Evolutionary conservation across 2,888 invertebrate genomes (phyloP).

Genomic region (Erebia ligea): DNA sequence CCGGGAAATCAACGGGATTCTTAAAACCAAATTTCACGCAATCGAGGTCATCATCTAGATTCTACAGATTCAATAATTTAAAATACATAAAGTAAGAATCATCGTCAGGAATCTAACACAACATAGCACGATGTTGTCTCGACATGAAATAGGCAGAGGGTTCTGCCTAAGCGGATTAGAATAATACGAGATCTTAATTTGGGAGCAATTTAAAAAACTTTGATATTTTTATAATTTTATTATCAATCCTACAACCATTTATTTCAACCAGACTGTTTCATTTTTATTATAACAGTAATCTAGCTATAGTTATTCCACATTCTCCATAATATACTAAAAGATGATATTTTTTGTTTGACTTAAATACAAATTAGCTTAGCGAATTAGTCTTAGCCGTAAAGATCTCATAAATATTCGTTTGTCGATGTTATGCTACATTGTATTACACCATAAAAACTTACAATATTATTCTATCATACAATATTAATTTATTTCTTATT

Average conservation of each 20-base stretch:
- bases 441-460: slow-evolving; percentile 26
- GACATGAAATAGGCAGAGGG: too few relatives aligned
- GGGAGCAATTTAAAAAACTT: background rate
- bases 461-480: slow-evolving; percentile 34
- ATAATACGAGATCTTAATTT: background rate
- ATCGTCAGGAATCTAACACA: too few relatives aligned
- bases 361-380: slow-evolving; percentile 27
- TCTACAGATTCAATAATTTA: too few relatives aligned
- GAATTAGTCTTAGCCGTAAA: slow-evolving; percentile 33
- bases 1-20: too few relatives aligned
- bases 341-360: slow-evolving; percentile 38
- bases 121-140: too few relatives aligned
- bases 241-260: slow-evolving; percentile 70
- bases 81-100: too few relatives aligned
- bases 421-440: slow-evolving; percentile 32
- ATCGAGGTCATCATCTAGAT: too few relatives aligned
- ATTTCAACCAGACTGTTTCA: slow-evolving; percentile 61
- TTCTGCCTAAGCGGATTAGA: too few relatives aligned
- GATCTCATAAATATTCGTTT: slow-evolving; percentile 59
- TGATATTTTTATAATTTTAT: slow-evolving; percentile 64
- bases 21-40: too few relatives aligned
- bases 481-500: slow-evolving; percentile 24
- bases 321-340: slow-evolving; percentile 34
- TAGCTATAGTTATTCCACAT: slow-evolving; percentile 60
- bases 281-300: slow-evolving; percentile 62